Percentiles rank a stretch among this genome's conserved stretches.
Conservation (phyloP, 2,888 invertebrate genomes). For the Eupithecia dodoneata region DNA sequence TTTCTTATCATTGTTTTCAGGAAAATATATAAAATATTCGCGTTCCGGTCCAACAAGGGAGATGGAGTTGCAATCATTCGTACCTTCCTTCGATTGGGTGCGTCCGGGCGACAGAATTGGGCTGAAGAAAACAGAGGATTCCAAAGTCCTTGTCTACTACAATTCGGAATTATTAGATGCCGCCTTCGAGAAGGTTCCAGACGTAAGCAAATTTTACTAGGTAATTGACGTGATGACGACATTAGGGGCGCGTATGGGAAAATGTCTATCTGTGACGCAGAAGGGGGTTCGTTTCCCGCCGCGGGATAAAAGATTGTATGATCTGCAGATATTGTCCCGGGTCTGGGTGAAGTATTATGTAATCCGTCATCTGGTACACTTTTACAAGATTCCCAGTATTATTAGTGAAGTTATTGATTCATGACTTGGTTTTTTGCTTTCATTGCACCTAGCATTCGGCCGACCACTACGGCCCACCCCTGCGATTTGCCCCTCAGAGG, state of each 20-base stretch:
- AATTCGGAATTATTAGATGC: constrained; percentile 93
- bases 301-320: not conserved
- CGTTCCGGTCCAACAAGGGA: constrained; percentile 50
- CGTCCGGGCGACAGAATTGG: constrained; percentile 91
- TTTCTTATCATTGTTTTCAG: constrained; percentile 48
- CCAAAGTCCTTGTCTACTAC: constrained; percentile 88
- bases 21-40: constrained; percentile 67
- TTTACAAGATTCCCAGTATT: not conserved
- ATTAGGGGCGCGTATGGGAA: not conserved
- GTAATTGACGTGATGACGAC: not conserved
- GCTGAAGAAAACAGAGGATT: constrained; percentile 88
- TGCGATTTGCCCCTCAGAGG: not conserved
- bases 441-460: not conserved
- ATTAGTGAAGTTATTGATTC: not conserved
- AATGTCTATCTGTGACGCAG: not conserved
- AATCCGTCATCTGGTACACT: not conserved
- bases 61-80: constrained; percentile 60
- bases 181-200: constrained; percentile 90
- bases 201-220: constrained; percentile 79
- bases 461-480: not conserved
- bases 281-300: not conserved
- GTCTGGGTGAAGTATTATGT: not conserved
- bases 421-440: not conserved
- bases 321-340: not conserved
- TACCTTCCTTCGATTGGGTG: constrained; percentile 90